These are phyloP conservation scores for Pelusios castaneus DNA, from an alignment of 2,113 vertebrate genomes.

Conservation along the genomic window DNA sequence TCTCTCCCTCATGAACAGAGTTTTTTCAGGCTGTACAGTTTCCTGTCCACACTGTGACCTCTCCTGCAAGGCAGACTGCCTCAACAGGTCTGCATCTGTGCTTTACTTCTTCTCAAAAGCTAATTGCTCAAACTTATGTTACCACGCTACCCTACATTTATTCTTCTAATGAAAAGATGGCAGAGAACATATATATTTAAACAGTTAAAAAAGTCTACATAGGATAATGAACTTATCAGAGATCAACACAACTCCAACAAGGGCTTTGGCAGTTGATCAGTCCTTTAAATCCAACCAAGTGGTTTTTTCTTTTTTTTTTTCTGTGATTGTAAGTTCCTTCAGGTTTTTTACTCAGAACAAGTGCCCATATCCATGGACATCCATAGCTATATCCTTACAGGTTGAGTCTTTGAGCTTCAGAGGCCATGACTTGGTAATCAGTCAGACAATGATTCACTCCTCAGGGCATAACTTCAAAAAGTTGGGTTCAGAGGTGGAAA, in stretches of 20 bases:
- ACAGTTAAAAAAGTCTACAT: neutral
- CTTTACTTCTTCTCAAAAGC: neutral
- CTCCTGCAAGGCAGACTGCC: neutral
- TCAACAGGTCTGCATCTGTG: neutral
- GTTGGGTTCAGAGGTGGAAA: neutral
- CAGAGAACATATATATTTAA: neutral
- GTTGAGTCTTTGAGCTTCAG: neutral
- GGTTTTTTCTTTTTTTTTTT: neutral
- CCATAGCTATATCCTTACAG: neutral
- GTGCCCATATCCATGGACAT: neutral
- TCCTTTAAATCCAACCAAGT: neutral
- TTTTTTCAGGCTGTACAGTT: neutral
- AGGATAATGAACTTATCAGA: neutral
- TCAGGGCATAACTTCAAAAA: neutral
- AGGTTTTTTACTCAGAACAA: neutral
- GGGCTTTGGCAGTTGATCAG: neutral
- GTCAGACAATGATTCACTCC: neutral
- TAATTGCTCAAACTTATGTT: neutral
- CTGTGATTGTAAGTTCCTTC: neutral
- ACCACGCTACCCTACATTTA: neutral
- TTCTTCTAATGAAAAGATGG: neutral
- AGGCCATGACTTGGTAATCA: neutral
- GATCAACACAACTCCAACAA: neutral
- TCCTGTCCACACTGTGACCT: neutral
- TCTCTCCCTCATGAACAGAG: neutral